Conservation (phyloP, 2,113 vertebrate genomes). For the Uria lomvia region DNA sequence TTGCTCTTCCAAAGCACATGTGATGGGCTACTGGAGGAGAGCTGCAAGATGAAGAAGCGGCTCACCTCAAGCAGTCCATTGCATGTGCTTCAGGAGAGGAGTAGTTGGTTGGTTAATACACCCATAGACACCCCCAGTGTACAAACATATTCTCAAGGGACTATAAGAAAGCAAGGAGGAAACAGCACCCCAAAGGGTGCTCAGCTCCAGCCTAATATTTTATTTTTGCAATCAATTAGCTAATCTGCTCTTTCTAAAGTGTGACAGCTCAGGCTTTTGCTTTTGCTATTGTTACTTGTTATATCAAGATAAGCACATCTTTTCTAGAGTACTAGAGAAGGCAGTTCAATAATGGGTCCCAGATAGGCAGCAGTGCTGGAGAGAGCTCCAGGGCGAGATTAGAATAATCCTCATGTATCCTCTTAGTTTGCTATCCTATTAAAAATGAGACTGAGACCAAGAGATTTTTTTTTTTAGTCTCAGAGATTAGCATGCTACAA, state of each 20-base stretch:
- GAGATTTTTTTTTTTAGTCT: not conserved
- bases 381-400: conserved; percentile 46
- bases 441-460: conserved; percentile 35
- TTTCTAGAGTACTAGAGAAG: conserved; percentile 36
- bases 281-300: conserved; percentile 17
- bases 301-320: conserved; percentile 53
- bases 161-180: not conserved
- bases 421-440: conserved; percentile 49
- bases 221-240: conserved; percentile 30
- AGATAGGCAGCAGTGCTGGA: not conserved
- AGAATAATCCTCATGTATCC: conserved; percentile 42
- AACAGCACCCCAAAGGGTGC: not conserved
- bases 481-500: conserved; percentile 12
- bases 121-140: fast-evolving
- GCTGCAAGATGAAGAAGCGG: not conserved
- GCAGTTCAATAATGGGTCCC: not conserved
- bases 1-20: not conserved
- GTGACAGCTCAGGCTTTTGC: conserved; percentile 10
- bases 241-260: not conserved
- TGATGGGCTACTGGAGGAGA: not conserved
- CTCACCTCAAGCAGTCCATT: not conserved
- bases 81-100: not conserved
- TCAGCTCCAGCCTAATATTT: not conserved
- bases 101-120: not conserved
- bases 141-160: not conserved